Evolutionary conservation across 1,140 invertebrate species (phyloP).

Genomic region (Elymnias hypermnestra): DNA sequence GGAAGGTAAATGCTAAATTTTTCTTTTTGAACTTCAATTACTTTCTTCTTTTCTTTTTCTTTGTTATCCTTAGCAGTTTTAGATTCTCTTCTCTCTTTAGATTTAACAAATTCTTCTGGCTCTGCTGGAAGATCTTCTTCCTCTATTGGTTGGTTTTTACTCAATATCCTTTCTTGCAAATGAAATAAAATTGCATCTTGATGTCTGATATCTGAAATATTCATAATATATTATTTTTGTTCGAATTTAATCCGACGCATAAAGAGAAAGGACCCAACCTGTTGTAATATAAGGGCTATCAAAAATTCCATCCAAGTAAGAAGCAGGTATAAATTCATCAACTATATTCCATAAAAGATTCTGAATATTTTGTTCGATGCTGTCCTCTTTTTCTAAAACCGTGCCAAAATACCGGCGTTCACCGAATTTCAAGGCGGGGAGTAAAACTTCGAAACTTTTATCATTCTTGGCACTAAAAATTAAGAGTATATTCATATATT

Average conservation of each 20-base stretch:
- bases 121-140: not conserved
- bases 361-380: conserved; percentile 25
- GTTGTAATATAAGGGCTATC: conserved; percentile 40
- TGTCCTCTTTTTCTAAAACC: conserved; percentile 30
- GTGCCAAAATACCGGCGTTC: conserved; percentile 41
- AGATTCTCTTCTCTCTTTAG: conserved; percentile 7
- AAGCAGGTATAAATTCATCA: conserved; percentile 35
- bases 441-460: conserved; percentile 29
- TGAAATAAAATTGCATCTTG: conserved; percentile 15
- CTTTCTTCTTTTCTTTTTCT: conserved; percentile 19
- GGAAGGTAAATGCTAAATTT: conserved; percentile 14
- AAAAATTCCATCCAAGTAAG: conserved; percentile 45
- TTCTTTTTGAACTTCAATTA: conserved; percentile 13
- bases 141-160: not conserved
- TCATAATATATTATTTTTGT: not conserved
- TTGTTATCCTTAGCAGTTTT: conserved; percentile 9
- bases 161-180: conserved; percentile 12
- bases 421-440: conserved; percentile 19
- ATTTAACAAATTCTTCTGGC: conserved; percentile 13
- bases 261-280: conserved; percentile 38
- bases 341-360: conserved; percentile 44
- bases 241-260: no score
- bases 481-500: not conserved
- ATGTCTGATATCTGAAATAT: conserved; percentile 16
- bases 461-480: conserved; percentile 46